Evolutionary conservation across 2,888 invertebrate genomes (phyloP), one percentile per base, ranked within the genome.

Genomic region (Tuta absoluta): DNA sequence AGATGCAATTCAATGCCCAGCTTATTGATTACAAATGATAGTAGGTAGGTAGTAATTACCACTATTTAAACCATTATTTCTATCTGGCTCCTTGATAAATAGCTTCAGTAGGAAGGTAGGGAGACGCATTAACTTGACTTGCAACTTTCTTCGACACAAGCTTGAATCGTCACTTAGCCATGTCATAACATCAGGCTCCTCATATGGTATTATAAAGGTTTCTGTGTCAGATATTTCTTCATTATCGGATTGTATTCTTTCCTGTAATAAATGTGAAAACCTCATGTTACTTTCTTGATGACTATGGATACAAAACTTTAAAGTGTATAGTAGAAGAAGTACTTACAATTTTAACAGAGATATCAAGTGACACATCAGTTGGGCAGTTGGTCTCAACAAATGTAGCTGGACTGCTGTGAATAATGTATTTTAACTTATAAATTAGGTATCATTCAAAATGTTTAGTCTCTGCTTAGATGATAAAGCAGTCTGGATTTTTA

Each of bases 291-390:
- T 45, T 45, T n/a, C 4, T 45, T 45, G 2, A 45, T 45, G 33
- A 10, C 45, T 14, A 14, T 45, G 4, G 1, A 5, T 45, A 45
- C n/a, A 7, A 41, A 45, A n/a, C 17, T n/a, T 7, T 5, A 45
- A 17, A n/a, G 11, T 45, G 17, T n/a, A 4, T 17, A 7, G 17
- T 11, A 17, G n/a, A 3, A 45, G 0, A 7, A 17, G 17, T 17
- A 45, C 45, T 45, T 45, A 45, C 45, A 45, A 45, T 45, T 45
- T 45, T 45, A 7, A 45, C 45, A 3, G 17, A 45, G n/a, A 45
- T 45, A 45, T 11, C n/a, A 45, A 45, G 45, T n/a, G 45, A 17
- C 33, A 33, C 33, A 33, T 33, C 33, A 3, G 45, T 45, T 45
- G 45, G n/a, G 8, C 45, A 45, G 45, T 45, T 45, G 4, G n/a